phyloP scores from a whole-genome alignment of 2,888 invertebrate genomes.

The Aphidius colemani region DNA sequence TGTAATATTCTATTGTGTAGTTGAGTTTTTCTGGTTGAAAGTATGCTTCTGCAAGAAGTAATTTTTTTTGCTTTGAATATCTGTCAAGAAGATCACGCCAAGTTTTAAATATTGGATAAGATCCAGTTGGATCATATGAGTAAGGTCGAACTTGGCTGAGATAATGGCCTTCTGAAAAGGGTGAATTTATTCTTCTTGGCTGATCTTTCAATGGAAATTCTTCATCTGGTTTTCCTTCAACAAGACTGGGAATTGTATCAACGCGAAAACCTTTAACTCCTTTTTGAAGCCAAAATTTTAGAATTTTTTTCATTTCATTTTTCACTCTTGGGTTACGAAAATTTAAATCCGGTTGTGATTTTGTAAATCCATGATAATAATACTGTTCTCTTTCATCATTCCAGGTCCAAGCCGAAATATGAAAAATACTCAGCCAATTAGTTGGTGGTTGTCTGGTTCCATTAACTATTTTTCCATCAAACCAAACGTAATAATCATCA shows the following conservation, averaged over 20 bases:
- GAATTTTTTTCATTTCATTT: slow-evolving; percentile 61
- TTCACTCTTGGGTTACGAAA: slow-evolving; percentile 63
- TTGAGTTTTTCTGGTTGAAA: slow-evolving; percentile 47
- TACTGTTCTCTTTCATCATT: slow-evolving; percentile 64
- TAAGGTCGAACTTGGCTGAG: too few relatives aligned
- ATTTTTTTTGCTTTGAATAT: too few relatives aligned
- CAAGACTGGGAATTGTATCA: slow-evolving; percentile 56
- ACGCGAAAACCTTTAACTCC: slow-evolving; percentile 69
- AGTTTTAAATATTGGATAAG: too few relatives aligned
- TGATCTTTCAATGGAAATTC: slow-evolving; percentile 46
- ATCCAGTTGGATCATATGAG: too few relatives aligned
- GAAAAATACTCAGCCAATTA: slow-evolving; percentile 64
- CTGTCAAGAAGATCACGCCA: too few relatives aligned
- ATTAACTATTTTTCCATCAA: slow-evolving; percentile 62
- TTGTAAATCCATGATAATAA: slow-evolving; percentile 69
- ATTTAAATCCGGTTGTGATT: slow-evolving; percentile 71
- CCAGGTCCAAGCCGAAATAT: slow-evolving; percentile 69
- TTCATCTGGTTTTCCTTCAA: slow-evolving; percentile 35
- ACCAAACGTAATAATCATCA: slow-evolving; percentile 80
- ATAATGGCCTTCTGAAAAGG: slow-evolving; percentile 35
- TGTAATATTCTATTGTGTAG: slow-evolving; percentile 65
- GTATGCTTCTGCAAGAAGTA: too few relatives aligned
- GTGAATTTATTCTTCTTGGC: slow-evolving; percentile 35
- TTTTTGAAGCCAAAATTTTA: slow-evolving; percentile 65
- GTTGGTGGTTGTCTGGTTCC: slow-evolving; percentile 56